phyloP scores from a whole-genome alignment of 37 sponge, comb jelly and placozoan species.

The Oscarella lobularis region DNA sequence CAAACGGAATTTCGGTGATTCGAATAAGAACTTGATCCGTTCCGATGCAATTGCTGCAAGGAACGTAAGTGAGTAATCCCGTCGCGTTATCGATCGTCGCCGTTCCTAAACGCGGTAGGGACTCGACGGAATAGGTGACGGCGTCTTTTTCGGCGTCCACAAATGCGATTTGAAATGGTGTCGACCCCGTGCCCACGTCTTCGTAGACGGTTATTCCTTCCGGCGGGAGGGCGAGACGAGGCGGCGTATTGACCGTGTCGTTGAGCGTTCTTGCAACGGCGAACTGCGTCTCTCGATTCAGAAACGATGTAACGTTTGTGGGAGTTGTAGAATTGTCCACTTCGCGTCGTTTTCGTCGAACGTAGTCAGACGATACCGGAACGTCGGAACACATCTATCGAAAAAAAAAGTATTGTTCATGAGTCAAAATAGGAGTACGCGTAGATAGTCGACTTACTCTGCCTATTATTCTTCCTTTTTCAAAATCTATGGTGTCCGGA shows the following conservation, averaged over 20 bases:
- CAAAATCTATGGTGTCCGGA: background rate
- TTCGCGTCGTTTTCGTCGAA: slow-evolving; percentile 15
- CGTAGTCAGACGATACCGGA: background rate
- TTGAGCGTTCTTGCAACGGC: slow-evolving; percentile 43
- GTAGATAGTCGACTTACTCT: background rate
- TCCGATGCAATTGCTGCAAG: slow-evolving; percentile 61
- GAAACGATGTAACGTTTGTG: background rate
- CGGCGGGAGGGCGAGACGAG: slow-evolving; percentile 26
- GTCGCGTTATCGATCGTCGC: slow-evolving; percentile 21
- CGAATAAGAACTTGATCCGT: slow-evolving; percentile 21
- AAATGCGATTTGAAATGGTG: slow-evolving; percentile 17
- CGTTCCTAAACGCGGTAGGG: slow-evolving; percentile 35
- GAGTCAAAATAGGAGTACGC: too few species aligned
- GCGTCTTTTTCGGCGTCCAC: slow-evolving; percentile 42
- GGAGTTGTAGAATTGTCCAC: background rate
- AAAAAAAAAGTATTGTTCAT: background rate
- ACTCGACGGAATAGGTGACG: slow-evolving; percentile 36
- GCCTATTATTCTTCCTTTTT: background rate
- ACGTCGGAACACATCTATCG: background rate
- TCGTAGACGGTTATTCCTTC: slow-evolving; percentile 14
- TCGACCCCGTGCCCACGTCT: background rate
- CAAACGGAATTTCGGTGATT: slow-evolving; percentile 33
- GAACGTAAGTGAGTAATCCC: slow-evolving; percentile 44
- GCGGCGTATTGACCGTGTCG: slow-evolving; percentile 58
- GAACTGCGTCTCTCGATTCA: slow-evolving; percentile 45